These are phyloP conservation scores for Pedionomus torquatus DNA, from an alignment of 2,113 vertebrate species.

Conservation along the genomic window DNA sequence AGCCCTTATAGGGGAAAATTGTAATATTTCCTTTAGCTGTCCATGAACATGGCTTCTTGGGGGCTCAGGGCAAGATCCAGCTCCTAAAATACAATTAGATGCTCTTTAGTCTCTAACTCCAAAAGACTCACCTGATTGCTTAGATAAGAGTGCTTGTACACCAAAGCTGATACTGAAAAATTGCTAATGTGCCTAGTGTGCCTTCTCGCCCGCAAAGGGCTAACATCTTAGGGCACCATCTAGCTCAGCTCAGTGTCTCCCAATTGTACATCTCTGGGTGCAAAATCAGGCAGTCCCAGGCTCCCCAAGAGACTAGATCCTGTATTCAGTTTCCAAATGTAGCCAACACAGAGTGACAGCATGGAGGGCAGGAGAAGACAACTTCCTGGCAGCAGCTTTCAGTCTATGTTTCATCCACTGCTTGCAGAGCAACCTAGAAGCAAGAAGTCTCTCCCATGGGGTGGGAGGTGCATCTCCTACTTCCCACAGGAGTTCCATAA, in stretches of 20 bases:
- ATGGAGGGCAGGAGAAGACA: not conserved
- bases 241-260: not conserved
- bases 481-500: not conserved
- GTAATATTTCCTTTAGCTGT: not conserved
- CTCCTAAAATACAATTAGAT: not conserved
- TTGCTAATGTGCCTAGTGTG: not conserved
- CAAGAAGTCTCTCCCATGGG: not conserved
- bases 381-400: not conserved
- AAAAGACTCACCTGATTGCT: not conserved
- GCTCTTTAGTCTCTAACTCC: not conserved
- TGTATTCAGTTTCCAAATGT: not conserved
- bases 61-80: not conserved
- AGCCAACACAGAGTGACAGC: not conserved
- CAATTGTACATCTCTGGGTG: not conserved
- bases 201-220: not conserved
- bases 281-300: not conserved
- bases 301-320: not conserved
- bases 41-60: not conserved
- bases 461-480: not conserved
- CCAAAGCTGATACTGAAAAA: not conserved
- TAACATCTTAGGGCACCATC: not conserved
- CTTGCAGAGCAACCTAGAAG: not conserved
- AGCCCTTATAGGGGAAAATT: not conserved
- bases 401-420: not conserved
- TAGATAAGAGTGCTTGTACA: not conserved